Conservation (phyloP, 2,113 vertebrate genomes). For the Hydrolagus affinis region DNA sequence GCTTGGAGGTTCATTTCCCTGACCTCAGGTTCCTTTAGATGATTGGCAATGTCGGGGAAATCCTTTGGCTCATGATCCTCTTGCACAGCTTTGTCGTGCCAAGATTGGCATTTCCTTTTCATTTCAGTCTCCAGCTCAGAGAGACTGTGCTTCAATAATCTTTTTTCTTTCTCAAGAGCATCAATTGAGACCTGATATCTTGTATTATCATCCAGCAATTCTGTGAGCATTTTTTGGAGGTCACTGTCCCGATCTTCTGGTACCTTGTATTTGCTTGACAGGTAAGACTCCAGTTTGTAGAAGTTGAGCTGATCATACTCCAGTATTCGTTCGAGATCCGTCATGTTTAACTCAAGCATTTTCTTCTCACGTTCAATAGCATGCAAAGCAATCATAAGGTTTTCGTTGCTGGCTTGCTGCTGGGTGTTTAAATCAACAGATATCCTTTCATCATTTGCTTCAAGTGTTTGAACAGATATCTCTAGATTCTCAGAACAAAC, state of each 20-base stretch:
- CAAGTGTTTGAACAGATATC: neutral
- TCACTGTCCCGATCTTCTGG: neutral
- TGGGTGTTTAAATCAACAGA: neutral
- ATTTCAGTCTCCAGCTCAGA: neutral
- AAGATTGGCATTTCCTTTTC: neutral
- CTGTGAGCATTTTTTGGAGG: neutral
- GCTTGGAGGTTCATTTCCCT: neutral
- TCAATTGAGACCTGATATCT: constrained; percentile 19
- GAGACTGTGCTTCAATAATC: neutral
- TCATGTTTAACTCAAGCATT: constrained; percentile 11
- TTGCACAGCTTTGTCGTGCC: neutral
- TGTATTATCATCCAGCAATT: neutral
- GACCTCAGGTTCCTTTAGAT: neutral
- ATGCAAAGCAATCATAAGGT: neutral
- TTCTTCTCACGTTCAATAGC: neutral
- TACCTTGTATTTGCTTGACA: constrained; percentile 14
- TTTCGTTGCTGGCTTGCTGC: neutral
- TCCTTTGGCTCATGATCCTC: no score
- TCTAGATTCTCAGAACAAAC: neutral
- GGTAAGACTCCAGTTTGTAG: neutral
- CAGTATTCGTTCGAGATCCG: neutral
- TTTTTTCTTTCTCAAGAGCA: constrained; percentile 12
- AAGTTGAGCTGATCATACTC: neutral
- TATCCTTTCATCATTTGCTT: neutral
- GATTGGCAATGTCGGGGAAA: neutral